Conservation (phyloP, 2,113 vertebrate species). For the pig (Sus scrofa) region T2T-Sscrofa CM000813.6:29874001-29874500, state of each 20-base stretch:
- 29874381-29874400: conserved; percentile 97
- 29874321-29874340: conserved; percentile 93
- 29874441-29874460: too few species aligned
- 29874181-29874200: background rate
- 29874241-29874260: background rate
- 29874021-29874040: background rate
- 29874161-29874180: background rate
- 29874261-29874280: conserved; percentile 89
- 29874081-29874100: background rate
- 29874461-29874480: accelerated
- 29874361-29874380: conserved; percentile 97
- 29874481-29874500: background rate
- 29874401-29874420: conserved; percentile 95
- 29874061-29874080: accelerated
- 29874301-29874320: conserved; percentile 94
- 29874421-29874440: accelerated
- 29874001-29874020: conserved; percentile 98
- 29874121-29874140: background rate
- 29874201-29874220: background rate
- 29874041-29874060: accelerated
- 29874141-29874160: background rate
- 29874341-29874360: conserved; percentile 93
- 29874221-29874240: accelerated
- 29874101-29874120: background rate
- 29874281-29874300: conserved; percentile 97